Evolutionary conservation across 2,797 vertebrate species (phyloP).

Genomic region (Tachyglossus aculeatus): DNA sequence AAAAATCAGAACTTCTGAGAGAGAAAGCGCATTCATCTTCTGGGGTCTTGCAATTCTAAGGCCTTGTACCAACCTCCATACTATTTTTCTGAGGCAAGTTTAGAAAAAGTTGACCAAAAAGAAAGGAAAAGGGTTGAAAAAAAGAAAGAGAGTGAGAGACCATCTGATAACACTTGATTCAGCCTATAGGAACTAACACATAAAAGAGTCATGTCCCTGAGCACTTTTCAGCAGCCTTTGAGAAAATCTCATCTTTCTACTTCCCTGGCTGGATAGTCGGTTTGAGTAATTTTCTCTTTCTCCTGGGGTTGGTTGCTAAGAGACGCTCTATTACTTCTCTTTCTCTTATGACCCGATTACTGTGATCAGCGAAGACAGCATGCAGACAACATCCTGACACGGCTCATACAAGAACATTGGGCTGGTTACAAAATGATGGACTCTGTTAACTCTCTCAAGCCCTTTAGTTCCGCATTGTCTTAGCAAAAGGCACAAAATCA

Average conservation of each 20-base stretch:
- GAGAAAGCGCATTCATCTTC: slow-evolving; percentile 28
- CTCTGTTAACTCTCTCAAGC: slow-evolving; percentile 61
- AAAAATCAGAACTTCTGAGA: slow-evolving; percentile 10
- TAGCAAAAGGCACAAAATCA: slow-evolving; percentile 51
- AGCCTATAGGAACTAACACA: slow-evolving; percentile 39
- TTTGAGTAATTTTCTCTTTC: slow-evolving; percentile 76
- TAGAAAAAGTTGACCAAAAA: slow-evolving; percentile 50
- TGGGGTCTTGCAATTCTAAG: background rate
- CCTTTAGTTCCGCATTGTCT: background rate
- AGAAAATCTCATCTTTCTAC: slow-evolving; percentile 69
- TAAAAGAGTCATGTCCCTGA: slow-evolving; percentile 52
- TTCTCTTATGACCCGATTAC: slow-evolving; percentile 77
- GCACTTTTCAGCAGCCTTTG: slow-evolving; percentile 65
- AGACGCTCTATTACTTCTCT: slow-evolving; percentile 74
- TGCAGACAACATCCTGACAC: slow-evolving; percentile 65
- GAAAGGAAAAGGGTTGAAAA: background rate
- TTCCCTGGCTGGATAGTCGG: slow-evolving; percentile 63
- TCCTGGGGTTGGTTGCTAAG: slow-evolving; percentile 79
- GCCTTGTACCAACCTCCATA: background rate
- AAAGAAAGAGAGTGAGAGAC: background rate
- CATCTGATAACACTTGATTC: slow-evolving; percentile 19
- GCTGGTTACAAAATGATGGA: slow-evolving; percentile 55
- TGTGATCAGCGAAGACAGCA: slow-evolving; percentile 69
- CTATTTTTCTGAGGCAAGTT: slow-evolving; percentile 28
- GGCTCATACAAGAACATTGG: slow-evolving; percentile 41